Conservation (phyloP, 2,113 vertebrate species). For the Platichthys flesus region DNA sequence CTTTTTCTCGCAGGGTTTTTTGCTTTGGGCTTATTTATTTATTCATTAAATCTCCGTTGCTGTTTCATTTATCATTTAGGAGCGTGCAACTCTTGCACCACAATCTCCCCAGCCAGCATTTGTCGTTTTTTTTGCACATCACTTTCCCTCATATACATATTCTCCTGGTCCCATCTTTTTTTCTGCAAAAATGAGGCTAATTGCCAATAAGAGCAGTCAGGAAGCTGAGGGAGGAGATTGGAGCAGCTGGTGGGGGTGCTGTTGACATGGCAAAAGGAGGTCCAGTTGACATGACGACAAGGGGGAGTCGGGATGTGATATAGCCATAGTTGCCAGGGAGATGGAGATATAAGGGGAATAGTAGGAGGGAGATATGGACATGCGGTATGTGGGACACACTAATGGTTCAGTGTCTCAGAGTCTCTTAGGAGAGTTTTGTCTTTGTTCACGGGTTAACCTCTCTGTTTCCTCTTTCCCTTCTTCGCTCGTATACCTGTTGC, state of each 20-base stretch:
- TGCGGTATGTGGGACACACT: conserved; percentile 76
- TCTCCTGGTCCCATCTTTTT: conserved; percentile 60
- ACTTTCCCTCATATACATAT: conserved; percentile 9
- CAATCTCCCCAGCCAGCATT: conserved; percentile 37
- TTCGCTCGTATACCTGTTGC: conserved; percentile 29
- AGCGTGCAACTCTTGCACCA: conserved; percentile 29
- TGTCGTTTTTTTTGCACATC: conserved; percentile 38
- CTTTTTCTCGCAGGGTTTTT: conserved; percentile 34
- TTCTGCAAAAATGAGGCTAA: conserved; percentile 49
- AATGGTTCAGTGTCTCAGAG: conserved; percentile 65
- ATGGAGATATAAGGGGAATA: conserved; percentile 44
- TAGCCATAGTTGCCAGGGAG: conserved; percentile 38
- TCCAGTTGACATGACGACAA: conserved; percentile 62
- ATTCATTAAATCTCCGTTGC: conserved; percentile 70
- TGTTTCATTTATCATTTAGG: conserved; percentile 71
- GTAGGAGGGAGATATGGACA: conserved; percentile 35
- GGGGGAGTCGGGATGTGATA: conserved; percentile 10
- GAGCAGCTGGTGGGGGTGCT: conserved; percentile 74
- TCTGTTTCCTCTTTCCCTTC: conserved; percentile 49
- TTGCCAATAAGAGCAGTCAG: conserved; percentile 65
- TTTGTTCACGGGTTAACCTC: conserved; percentile 76
- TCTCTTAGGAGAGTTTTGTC: conserved; percentile 73
- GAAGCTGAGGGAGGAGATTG: conserved; percentile 57
- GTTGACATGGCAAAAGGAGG: conserved; percentile 77
- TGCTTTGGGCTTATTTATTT: conserved; percentile 59